Evolutionary conservation across 2,113 vertebrate species (phyloP), one percentile per base, ranked within the genome.

Genomic region (Cephalopterus ornatus): DNA sequence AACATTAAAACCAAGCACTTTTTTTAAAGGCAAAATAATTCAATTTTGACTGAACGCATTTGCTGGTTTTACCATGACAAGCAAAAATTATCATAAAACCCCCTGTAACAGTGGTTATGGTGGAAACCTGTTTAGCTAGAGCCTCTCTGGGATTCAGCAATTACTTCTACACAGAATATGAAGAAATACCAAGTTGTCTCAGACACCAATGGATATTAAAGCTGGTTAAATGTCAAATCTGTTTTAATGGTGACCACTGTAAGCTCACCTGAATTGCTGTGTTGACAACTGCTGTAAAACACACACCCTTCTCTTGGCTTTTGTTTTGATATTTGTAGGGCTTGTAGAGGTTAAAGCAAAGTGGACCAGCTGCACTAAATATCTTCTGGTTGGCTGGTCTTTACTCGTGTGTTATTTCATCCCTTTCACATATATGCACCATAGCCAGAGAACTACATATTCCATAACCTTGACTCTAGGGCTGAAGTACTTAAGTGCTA

Each of bases 401-500:
- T 97, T 79, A 88, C 70, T 89, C 67, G 84, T 88, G 81, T 76
- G 74, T 65, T 96, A 82, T 97, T 97, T 95, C 93, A 96, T 94
- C 91, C 74, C 68, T 92, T 95, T 94, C 92, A 94, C 50, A 79
- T 92, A 80, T 61, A 97, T 15, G 49, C 59, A 93, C 56, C 88
- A 95, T n/a, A 97, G 96, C 97, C 97, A 98, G 96, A 93, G 88
- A 98, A 93, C 94, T 67, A 95, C 90, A 95, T 84, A 97, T 93
- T 97, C 97, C 94, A 97, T 98, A 98, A 98, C 98, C 97, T 97
- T 98, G 97, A 98, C 96, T 98, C 95, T 70, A 73, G 95, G 95
- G 97, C 93, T 97, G 94, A 98, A 97, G 96, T 92, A 97, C 96
- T 97, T 98, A 97, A 97, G 94, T 97, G 94, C 97, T 96, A 97